A percentile compares a stretch with the other conserved stretches of the same genome.
Evolutionary conservation across 2,113 vertebrate genomes (phyloP).

Genomic region (Pantherophis guttatus): DNA sequence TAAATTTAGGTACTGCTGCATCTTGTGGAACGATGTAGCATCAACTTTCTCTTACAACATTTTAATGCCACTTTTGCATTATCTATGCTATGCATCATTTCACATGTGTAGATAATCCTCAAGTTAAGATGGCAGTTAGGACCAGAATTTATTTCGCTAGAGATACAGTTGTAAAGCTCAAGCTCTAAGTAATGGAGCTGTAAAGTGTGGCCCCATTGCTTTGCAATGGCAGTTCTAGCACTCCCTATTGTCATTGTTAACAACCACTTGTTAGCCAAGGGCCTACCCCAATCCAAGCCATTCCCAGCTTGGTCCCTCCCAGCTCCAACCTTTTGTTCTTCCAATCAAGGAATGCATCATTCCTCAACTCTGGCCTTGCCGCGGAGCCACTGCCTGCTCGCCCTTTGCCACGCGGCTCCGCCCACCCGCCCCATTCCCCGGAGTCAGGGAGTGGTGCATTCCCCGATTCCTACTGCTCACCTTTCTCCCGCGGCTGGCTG

Average conservation of each 20-base stretch:
- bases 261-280: not conserved
- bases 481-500: no score
- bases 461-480: no score
- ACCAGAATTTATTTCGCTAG: not conserved
- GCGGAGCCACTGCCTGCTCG: no score
- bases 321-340: not conserved
- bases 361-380: no score
- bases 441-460: no score
- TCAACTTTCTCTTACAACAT: not conserved
- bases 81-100: not conserved
- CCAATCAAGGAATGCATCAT: not conserved
- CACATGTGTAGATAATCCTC: not conserved
- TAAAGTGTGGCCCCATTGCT: not conserved
- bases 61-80: rapidly evolving
- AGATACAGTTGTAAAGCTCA: not conserved
- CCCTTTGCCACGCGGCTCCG: no score
- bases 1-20: not conserved
- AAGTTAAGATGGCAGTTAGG: not conserved
- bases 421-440: no score
- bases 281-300: not conserved
- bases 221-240: not conserved
- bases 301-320: not conserved
- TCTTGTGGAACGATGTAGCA: not conserved
- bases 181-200: no score
- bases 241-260: not conserved